Conservation (phyloP, 1,140 invertebrate species). For the Solenopsis invicta region DNA sequence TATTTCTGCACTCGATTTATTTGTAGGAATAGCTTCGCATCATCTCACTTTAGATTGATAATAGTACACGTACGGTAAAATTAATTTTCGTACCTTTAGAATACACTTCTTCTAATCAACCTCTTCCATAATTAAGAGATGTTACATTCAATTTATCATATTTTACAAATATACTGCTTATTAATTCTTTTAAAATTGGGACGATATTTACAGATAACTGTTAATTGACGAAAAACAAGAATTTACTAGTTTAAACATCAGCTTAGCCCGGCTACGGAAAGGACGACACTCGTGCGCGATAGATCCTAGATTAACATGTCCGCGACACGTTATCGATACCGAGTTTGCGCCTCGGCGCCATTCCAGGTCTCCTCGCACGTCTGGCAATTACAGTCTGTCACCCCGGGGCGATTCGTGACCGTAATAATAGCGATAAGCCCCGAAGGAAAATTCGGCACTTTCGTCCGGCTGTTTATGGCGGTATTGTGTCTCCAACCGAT, state of each 20-base stretch:
- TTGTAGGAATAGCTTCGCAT: not conserved
- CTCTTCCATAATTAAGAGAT: not conserved
- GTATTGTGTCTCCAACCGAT: constrained; percentile 59
- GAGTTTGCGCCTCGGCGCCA: constrained; percentile 39
- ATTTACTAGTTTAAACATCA: not conserved
- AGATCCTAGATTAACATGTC: constrained; percentile 65
- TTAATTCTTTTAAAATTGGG: not conserved
- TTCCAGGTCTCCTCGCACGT: constrained; percentile 54
- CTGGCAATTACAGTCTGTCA: constrained; percentile 67
- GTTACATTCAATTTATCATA: not conserved
- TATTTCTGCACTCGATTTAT: not conserved
- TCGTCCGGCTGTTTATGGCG: constrained; percentile 46
- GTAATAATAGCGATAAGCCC: constrained; percentile 66
- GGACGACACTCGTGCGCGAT: constrained; percentile 13
- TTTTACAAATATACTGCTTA: not conserved
- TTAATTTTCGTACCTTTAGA: not conserved
- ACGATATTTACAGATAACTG: not conserved
- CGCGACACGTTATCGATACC: constrained; percentile 53
- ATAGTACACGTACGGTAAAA: not conserved
- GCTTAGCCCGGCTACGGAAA: not conserved
- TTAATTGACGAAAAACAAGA: not conserved
- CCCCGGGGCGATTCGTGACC: constrained; percentile 60
- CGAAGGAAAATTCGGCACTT: constrained; percentile 64
- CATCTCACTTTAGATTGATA: not conserved
- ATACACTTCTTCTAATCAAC: not conserved